Evolutionary conservation across 1,140 invertebrate genomes (phyloP).

Genomic region (Lordiphosa clarofinis): DNA sequence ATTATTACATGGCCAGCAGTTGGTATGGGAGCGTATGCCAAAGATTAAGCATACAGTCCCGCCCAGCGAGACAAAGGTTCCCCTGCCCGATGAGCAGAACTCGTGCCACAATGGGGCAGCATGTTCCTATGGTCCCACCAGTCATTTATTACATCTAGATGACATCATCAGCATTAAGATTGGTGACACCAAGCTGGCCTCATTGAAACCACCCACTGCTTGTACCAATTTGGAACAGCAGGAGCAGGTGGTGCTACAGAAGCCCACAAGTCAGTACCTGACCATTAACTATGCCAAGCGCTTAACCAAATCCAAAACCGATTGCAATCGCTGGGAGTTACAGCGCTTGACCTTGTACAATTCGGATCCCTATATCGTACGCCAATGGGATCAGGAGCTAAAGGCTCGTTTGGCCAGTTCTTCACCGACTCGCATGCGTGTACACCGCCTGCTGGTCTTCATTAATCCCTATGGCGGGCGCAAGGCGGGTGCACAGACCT

Average conservation of each 20-base stretch:
- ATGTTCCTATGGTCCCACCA: slow-evolving; percentile 45
- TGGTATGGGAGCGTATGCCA: slow-evolving; percentile 83
- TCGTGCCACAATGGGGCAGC: slow-evolving; percentile 35
- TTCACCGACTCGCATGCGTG: slow-evolving; percentile 69
- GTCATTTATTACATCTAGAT: slow-evolving; percentile 62
- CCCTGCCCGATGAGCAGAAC: slow-evolving; percentile 24
- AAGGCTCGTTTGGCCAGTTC: slow-evolving; percentile 80
- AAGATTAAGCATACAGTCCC: slow-evolving; percentile 59
- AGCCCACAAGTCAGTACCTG: slow-evolving; percentile 80
- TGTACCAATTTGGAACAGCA: not conserved
- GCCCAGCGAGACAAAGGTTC: slow-evolving; percentile 66
- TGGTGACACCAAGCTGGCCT: slow-evolving; percentile 55
- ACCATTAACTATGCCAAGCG: slow-evolving; percentile 84
- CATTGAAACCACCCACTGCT: slow-evolving; percentile 31
- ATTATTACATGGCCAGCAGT: slow-evolving; percentile 83
- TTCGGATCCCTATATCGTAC: slow-evolving; percentile 83
- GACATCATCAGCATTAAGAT: slow-evolving; percentile 59
- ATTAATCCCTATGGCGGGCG: slow-evolving; percentile 93
- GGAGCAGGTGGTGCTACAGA: slow-evolving; percentile 21
- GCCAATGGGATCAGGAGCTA: slow-evolving; percentile 84
- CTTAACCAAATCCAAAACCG: slow-evolving; percentile 67
- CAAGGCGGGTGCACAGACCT: slow-evolving; percentile 86
- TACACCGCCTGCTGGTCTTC: slow-evolving; percentile 87
- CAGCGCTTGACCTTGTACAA: slow-evolving; percentile 83
- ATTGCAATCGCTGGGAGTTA: slow-evolving; percentile 83